Conservation (phyloP, 1,140 invertebrate species). For the Cydia amplana region DNA sequence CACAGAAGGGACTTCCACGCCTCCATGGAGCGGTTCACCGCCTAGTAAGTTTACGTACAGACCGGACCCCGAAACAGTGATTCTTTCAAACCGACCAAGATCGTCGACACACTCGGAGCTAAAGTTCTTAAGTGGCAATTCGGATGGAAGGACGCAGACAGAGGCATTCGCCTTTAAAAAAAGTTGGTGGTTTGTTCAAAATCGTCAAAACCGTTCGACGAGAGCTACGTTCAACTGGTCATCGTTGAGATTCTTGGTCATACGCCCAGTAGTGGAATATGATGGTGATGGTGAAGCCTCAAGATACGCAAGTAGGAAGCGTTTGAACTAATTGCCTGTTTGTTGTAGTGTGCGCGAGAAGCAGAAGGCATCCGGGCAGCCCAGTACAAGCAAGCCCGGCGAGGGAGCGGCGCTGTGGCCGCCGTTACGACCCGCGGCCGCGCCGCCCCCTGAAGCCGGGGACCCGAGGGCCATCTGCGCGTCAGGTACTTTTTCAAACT, state of each 20-base stretch:
- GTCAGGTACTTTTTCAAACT: slow-evolving; percentile 45
- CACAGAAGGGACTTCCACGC: slow-evolving; percentile 96
- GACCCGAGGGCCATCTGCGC: slow-evolving; percentile 65
- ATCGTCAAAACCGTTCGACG: too few relatives aligned
- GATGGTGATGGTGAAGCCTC: too few relatives aligned
- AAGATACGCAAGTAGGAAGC: neutral
- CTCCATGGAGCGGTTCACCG: slow-evolving; percentile 93
- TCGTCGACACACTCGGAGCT: too few relatives aligned
- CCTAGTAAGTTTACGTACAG: slow-evolving; percentile 83
- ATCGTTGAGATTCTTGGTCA: too few relatives aligned
- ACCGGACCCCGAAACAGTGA: neutral
- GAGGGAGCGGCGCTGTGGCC: slow-evolving; percentile 63
- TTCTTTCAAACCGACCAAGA: neutral
- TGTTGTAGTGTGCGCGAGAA: slow-evolving; percentile 63
- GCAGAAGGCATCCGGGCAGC: slow-evolving; percentile 50
- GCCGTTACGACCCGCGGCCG: slow-evolving; percentile 57
- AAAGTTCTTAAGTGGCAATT: too few relatives aligned
- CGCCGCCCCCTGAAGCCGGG: slow-evolving; percentile 53
- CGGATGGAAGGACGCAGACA: too few relatives aligned
- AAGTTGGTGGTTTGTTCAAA: too few relatives aligned
- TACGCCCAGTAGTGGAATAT: too few relatives aligned
- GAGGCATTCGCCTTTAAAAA: too few relatives aligned
- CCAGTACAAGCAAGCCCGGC: slow-evolving; percentile 20
- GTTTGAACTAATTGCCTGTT: neutral
- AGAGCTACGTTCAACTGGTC: too few relatives aligned